A percentile compares a stretch with the other conserved stretches of the same genome.
Evolutionary conservation across 1,140 invertebrate species (phyloP).

Genomic region (Coelopa frigida): DNA sequence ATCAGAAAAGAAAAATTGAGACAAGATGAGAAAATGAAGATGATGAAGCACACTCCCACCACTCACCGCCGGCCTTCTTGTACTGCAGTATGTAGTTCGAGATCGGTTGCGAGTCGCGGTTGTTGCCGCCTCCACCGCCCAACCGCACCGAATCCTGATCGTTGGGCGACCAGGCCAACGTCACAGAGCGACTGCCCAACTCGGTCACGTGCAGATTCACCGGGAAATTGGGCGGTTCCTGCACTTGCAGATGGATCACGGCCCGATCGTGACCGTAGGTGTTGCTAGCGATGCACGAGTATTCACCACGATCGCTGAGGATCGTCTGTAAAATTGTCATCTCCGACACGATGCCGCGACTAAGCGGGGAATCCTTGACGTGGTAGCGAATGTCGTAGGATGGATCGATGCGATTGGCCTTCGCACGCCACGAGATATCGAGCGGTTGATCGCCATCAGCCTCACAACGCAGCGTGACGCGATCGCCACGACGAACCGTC

Average conservation of each 20-base stretch:
- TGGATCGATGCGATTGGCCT: conserved; percentile 47
- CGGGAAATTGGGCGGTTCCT: conserved; percentile 61
- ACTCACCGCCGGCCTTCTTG: conserved; percentile 52
- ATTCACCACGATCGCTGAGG: conserved; percentile 59
- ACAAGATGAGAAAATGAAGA: not conserved
- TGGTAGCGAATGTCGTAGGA: conserved; percentile 48
- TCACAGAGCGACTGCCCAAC: conserved; percentile 52
- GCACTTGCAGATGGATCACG: conserved; percentile 56
- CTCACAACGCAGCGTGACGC: conserved; percentile 62
- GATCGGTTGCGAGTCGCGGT: conserved; percentile 49
- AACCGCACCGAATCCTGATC: conserved; percentile 26
- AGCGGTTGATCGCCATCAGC: conserved; percentile 80
- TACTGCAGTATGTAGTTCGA: conserved; percentile 57
- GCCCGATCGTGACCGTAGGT: conserved; percentile 60
- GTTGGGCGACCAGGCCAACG: conserved; percentile 51
- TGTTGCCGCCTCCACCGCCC: conserved; percentile 18
- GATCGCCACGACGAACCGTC: conserved; percentile 58
- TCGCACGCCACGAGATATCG: conserved; percentile 62
- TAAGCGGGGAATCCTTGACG: conserved; percentile 48
- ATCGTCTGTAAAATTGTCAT: conserved; percentile 55
- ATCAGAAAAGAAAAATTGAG: too few species aligned
- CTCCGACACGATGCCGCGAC: conserved; percentile 52
- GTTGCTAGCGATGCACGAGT: conserved; percentile 62
- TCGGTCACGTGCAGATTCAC: conserved; percentile 53
- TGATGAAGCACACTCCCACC: not conserved